Evolutionary conservation across 2,888 invertebrate species (phyloP).

Genomic region (Formica aserva): DNA sequence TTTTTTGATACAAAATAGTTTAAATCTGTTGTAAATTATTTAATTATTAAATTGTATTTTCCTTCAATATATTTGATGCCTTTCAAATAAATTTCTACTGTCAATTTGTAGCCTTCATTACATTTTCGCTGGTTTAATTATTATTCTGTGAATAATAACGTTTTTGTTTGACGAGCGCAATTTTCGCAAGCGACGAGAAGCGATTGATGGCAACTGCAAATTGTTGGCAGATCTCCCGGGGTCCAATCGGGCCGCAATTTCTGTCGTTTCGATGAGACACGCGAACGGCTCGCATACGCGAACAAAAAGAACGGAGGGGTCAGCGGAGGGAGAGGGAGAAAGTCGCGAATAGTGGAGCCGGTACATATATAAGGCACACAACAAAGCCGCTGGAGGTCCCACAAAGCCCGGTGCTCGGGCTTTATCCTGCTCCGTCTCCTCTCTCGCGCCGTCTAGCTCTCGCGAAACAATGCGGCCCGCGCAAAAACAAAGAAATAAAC

Average conservation of each 20-base stretch:
- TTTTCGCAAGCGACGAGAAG: slow-evolving; percentile 29
- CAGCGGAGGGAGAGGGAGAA: slow-evolving; percentile 66
- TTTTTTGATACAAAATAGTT: too few species aligned
- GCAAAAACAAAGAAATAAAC: slow-evolving; percentile 85
- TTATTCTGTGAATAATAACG: not conserved
- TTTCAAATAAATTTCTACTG: too few species aligned
- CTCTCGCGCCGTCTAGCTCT: slow-evolving; percentile 52
- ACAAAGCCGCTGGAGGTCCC: slow-evolving; percentile 78
- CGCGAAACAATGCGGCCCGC: slow-evolving; percentile 82
- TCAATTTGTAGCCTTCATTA: not conserved
- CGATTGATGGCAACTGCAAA: slow-evolving; percentile 10
- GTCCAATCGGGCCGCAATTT: slow-evolving; percentile 56
- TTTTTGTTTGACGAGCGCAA: not conserved
- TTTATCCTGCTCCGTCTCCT: slow-evolving; percentile 51
- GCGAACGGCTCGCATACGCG: slow-evolving; percentile 21
- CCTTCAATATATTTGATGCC: too few species aligned
- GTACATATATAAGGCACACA: slow-evolving; percentile 68
- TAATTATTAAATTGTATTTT: too few species aligned
- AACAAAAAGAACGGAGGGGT: slow-evolving; percentile 54
- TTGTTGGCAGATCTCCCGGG: slow-evolving; percentile 57
- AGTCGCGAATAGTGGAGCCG: slow-evolving; percentile 57
- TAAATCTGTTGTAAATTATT: too few species aligned
- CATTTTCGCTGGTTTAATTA: not conserved
- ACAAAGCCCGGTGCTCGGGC: slow-evolving; percentile 77
- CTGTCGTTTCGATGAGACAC: slow-evolving; percentile 55